Percentiles rank a stretch among this genome's conserved stretches.
Evolutionary conservation across 1,140 invertebrate genomes (phyloP).

Genomic region (Temnothorax curvispinosus): DNA sequence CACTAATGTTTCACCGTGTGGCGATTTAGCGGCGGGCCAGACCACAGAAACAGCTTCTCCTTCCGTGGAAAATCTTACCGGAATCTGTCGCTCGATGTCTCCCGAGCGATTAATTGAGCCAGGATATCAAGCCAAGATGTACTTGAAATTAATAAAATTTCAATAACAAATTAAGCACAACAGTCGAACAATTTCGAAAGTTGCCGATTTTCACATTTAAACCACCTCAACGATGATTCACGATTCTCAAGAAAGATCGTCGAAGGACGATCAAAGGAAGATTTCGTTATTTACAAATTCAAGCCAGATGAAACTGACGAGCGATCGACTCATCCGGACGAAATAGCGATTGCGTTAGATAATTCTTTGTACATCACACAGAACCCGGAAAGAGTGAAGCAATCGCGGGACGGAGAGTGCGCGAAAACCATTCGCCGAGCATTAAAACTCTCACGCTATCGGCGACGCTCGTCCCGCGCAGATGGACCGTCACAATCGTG

Average conservation of each 20-base stretch:
- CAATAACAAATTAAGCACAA: conserved; percentile 3
- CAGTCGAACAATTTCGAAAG: background rate
- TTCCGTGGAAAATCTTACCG: background rate
- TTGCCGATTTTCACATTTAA: background rate
- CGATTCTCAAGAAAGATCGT: background rate
- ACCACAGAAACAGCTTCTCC: background rate
- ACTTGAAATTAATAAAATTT: background rate
- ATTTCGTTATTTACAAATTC: background rate
- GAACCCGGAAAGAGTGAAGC: background rate
- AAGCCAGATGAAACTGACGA: background rate
- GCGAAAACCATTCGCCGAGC: background rate
- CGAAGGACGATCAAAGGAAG: background rate
- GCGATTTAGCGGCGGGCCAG: background rate
- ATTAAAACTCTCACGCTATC: conserved; percentile 7
- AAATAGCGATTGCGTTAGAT: background rate
- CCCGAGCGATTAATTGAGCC: background rate
- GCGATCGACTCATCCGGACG: background rate
- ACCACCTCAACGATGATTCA: background rate
- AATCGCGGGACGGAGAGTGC: background rate
- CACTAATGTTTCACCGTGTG: background rate
- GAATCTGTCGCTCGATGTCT: background rate
- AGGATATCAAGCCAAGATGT: background rate
- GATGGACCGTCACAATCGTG: background rate
- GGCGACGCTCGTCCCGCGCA: background rate
- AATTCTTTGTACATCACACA: background rate